Percentiles rank a stretch among this genome's conserved stretches.
Conservation (phyloP, 2,797 vertebrate species). For the Notoglanidium macrostoma region DNA sequence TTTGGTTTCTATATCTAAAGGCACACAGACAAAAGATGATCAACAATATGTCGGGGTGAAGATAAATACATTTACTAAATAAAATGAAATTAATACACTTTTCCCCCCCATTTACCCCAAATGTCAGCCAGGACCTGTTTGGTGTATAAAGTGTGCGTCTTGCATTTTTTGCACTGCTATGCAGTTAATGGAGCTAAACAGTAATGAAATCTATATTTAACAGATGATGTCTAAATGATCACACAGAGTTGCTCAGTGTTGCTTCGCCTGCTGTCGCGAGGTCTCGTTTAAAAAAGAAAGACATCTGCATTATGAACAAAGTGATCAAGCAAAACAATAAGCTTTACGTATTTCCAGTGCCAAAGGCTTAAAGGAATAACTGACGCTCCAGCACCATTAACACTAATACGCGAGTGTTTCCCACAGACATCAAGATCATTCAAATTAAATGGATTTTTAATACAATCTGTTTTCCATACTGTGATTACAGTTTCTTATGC, state of each 20-base stretch:
- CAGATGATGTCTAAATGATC: neutral
- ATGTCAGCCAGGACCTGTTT: neutral
- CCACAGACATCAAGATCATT: neutral
- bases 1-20: neutral
- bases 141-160: neutral
- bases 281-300: neutral
- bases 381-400: neutral
- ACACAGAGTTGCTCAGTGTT: neutral
- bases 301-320: neutral
- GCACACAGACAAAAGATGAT: neutral
- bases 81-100: neutral
- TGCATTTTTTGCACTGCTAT: neutral
- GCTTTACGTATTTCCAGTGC: neutral
- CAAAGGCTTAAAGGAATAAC: neutral
- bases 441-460: constrained; percentile 2
- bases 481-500: neutral
- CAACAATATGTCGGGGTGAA: neutral
- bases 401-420: neutral
- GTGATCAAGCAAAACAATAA: neutral
- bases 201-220: constrained; percentile 21
- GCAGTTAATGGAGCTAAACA: constrained; percentile 2
- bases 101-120: neutral
- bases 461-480: neutral
- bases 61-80: neutral
- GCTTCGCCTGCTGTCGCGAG: neutral